Conservation (phyloP, 1,140 invertebrate genomes). For the Platyscapa corneri region DNA sequence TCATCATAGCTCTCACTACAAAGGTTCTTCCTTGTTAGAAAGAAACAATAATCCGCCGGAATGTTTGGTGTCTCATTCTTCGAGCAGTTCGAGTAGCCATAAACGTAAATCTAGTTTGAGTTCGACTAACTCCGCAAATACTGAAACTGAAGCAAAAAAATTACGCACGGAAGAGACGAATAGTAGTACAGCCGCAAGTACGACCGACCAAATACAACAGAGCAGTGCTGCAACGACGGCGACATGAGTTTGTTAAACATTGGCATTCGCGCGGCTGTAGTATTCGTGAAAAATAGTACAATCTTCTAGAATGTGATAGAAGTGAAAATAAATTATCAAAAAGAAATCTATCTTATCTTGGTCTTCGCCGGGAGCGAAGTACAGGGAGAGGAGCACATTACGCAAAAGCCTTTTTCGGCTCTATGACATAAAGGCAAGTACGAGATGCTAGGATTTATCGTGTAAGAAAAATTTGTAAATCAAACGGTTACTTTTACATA, state of each 20-base stretch:
- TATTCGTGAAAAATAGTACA: constrained; percentile 52
- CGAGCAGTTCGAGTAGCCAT: constrained; percentile 31
- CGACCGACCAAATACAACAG: constrained; percentile 39
- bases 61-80: constrained; percentile 28
- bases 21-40: constrained; percentile 52
- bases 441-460: constrained; percentile 20
- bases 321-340: constrained; percentile 55
- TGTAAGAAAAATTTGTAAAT: constrained; percentile 26
- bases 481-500: constrained; percentile 10
- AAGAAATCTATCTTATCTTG: constrained; percentile 21
- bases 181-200: constrained; percentile 21
- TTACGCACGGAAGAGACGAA: constrained; percentile 54
- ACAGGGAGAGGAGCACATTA: neutral
- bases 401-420: constrained; percentile 17
- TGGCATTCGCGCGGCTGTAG: constrained; percentile 34
- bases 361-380: constrained; percentile 50
- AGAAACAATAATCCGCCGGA: constrained; percentile 20
- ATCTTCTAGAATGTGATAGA: constrained; percentile 45
- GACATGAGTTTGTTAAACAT: constrained; percentile 47
- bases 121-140: constrained; percentile 53
- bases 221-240: constrained; percentile 28
- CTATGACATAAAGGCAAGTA: constrained; percentile 25
- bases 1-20: constrained; percentile 55
- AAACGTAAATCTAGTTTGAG: constrained; percentile 62
- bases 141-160: constrained; percentile 57